A percentile compares a stretch with the other conserved stretches of the same genome.
Conservation (phyloP, 2,888 invertebrate species). For the Cetonia aurata region DNA sequence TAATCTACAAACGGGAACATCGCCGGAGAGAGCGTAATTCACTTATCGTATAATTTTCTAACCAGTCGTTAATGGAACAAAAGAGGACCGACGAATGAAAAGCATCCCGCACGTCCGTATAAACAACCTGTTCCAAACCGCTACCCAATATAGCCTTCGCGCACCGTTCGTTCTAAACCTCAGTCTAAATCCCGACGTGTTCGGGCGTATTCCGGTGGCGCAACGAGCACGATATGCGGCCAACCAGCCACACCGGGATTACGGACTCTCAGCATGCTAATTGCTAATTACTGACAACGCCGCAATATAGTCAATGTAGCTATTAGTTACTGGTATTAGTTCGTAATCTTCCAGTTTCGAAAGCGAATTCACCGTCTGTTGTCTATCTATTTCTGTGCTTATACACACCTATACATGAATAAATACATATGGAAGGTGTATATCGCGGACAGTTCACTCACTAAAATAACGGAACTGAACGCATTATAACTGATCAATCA, state of each 20-base stretch:
- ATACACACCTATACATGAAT: neutral
- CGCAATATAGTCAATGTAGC: conserved; percentile 46
- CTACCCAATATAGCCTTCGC: conserved; percentile 36
- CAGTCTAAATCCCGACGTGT: conserved; percentile 41
- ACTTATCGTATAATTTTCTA: conserved; percentile 3
- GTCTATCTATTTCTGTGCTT: neutral
- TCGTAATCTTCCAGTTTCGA: conserved; percentile 39
- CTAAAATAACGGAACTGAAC: too few species aligned
- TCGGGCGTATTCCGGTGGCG: conserved; percentile 45
- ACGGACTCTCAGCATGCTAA: conserved; percentile 59
- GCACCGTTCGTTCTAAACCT: conserved; percentile 25
- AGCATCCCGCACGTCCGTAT: conserved; percentile 47
- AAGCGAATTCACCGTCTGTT: conserved; percentile 27
- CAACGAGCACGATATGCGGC: conserved; percentile 42
- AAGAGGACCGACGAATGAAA: neutral
- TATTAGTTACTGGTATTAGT: conserved; percentile 46
- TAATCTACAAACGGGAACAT: too few species aligned
- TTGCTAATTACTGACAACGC: conserved; percentile 51
- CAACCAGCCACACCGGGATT: conserved; percentile 58
- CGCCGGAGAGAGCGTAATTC: too few species aligned
- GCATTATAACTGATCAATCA: too few species aligned
- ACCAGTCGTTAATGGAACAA: neutral
- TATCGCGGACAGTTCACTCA: too few species aligned
- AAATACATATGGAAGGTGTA: neutral
- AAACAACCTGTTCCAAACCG: conserved; percentile 51